A percentile compares a stretch with the other conserved stretches of the same genome.
These are phyloP conservation scores for Balanococcus diminutus DNA, from an alignment of 2,888 invertebrate species.

Conservation along the genomic window DNA sequence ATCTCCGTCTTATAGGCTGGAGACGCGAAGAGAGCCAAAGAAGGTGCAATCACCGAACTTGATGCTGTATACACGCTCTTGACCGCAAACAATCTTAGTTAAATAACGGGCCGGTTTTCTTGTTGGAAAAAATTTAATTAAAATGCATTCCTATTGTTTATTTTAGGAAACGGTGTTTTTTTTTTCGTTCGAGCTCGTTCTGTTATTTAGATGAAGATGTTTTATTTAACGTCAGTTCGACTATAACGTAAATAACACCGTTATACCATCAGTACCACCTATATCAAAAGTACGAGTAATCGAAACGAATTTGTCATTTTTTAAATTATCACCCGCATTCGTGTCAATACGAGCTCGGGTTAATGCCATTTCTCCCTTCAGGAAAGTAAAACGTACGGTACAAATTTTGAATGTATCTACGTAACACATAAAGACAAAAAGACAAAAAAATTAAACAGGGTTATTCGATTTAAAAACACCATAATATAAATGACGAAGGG, in stretches of 20 bases:
- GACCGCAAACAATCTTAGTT: slow-evolving; percentile 41
- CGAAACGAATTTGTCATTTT: slow-evolving; percentile 21
- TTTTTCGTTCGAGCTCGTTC: background rate
- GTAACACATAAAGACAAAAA: too few species aligned
- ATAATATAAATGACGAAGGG: too few species aligned
- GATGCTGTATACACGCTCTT: slow-evolving; percentile 32
- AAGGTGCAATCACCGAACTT: slow-evolving; percentile 38
- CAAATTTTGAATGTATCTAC: background rate
- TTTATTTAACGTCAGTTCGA: background rate
- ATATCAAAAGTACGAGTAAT: background rate
- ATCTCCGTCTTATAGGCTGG: background rate
- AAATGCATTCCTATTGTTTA: slow-evolving; percentile 1
- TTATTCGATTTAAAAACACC: too few species aligned
- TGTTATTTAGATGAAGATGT: background rate
- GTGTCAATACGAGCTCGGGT: background rate
- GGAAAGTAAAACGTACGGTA: background rate
- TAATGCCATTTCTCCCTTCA: background rate
- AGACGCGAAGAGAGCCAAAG: background rate
- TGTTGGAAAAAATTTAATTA: slow-evolving; percentile 24
- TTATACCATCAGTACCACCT: too few species aligned
- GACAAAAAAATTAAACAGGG: too few species aligned
- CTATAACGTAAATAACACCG: slow-evolving; percentile 6
- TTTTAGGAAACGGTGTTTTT: background rate
- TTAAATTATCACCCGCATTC: slow-evolving; percentile 33
- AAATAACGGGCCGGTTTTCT: slow-evolving; percentile 32